Percentiles rank a stretch among this genome's conserved stretches.
phyloP scores from a whole-genome alignment of 2,888 invertebrate genomes.

The Hydrotaea cyrtoneurina region DNA sequence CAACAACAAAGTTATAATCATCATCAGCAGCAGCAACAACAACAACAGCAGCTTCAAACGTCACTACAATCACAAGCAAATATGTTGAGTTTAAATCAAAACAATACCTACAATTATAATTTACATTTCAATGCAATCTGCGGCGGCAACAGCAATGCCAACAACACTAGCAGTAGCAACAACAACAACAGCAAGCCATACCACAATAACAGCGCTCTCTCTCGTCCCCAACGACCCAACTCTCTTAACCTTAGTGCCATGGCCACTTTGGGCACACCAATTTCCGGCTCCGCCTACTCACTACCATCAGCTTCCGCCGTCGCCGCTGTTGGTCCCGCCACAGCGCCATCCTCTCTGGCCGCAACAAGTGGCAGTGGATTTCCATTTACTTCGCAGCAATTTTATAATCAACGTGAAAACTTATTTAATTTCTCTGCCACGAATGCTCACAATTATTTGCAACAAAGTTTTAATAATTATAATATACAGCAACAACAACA shows the following conservation, averaged over 20 bases:
- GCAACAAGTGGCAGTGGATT: slow-evolving; percentile 44
- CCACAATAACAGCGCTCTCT: slow-evolving; percentile 56
- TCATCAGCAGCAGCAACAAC: slow-evolving; percentile 69
- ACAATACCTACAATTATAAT: slow-evolving; percentile 64
- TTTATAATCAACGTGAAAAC: slow-evolving; percentile 54
- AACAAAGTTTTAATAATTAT: slow-evolving; percentile 31
- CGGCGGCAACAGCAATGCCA: slow-evolving; percentile 61
- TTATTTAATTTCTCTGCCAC: slow-evolving; percentile 49
- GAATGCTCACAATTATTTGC: slow-evolving; percentile 35
- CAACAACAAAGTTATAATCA: slow-evolving; percentile 29
- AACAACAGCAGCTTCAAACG: slow-evolving; percentile 61
- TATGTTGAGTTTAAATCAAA: slow-evolving; percentile 66
- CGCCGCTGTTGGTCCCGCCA: slow-evolving; percentile 43
- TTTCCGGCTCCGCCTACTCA: slow-evolving; percentile 36
- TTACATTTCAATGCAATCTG: slow-evolving; percentile 59
- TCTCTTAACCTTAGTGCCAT: slow-evolving; percentile 60
- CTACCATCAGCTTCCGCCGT: slow-evolving; percentile 39
- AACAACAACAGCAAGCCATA: slow-evolving; percentile 40
- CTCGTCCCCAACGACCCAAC: slow-evolving; percentile 65
- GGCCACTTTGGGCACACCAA: slow-evolving; percentile 56
- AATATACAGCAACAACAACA: slow-evolving; percentile 53
- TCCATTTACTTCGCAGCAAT: not conserved
- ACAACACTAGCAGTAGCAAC: slow-evolving; percentile 62
- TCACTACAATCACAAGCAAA: slow-evolving; percentile 54
- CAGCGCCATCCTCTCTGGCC: slow-evolving; percentile 38